Conservation (phyloP, 2,888 invertebrate genomes). For the Athalia cordata region DNA sequence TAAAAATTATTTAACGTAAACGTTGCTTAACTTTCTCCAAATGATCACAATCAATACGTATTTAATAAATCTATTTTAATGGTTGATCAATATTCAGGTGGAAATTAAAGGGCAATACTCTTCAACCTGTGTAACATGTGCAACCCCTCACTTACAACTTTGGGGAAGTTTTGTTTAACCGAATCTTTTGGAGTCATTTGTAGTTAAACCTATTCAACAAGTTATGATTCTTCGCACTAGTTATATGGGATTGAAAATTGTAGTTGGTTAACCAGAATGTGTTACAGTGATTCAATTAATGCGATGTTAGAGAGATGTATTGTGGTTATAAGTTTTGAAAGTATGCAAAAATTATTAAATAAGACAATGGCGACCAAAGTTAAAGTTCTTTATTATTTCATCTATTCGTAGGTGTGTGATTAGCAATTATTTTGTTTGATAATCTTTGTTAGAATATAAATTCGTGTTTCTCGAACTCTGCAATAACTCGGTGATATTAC, state of each 20-base stretch:
- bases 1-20: not conserved
- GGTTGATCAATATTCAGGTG: no score
- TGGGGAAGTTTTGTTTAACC: not conserved
- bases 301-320: not conserved
- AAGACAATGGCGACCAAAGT: not conserved
- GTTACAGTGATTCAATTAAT: not conserved
- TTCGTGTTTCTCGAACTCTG: no score
- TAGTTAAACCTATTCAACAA: slow-evolving; percentile 16
- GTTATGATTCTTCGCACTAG: not conserved
- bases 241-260: not conserved
- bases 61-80: not conserved
- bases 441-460: no score
- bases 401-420: not conserved
- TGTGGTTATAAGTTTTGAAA: not conserved
- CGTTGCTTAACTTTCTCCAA: not conserved
- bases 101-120: not conserved
- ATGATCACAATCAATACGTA: not conserved
- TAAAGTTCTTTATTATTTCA: slow-evolving; percentile 1
- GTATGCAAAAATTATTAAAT: not conserved
- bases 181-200: not conserved
- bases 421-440: no score
- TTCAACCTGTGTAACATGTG: not conserved
- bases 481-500: not conserved
- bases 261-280: not conserved
- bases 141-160: not conserved